Base-by-base conservation (phyloP, 92 coral and sea anemone species). In the Umimayanthus kanabou region DNA sequence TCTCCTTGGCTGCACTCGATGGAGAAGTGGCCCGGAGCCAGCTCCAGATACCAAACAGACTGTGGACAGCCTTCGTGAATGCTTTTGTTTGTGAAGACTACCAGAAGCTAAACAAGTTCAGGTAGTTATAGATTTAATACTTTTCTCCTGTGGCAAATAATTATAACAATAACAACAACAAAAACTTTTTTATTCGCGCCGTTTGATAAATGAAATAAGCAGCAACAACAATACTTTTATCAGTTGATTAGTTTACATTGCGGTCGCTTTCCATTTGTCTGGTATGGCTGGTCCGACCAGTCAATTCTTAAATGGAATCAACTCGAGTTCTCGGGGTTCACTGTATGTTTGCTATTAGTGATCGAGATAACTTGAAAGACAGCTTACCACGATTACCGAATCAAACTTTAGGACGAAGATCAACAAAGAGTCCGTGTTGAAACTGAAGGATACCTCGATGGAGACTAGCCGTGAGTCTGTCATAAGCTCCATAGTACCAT, bases 81-180 rank as follows among this genome's bases (percentile, higher is more conserved):
- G 75, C 86, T 45, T 82, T 82, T 69, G 86, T 82, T 22, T 69
- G 76, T 42, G 86, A 47, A 42, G 86, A 82, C 8, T 82, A 82
- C 53, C 73, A 43, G 73, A 82, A 82, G 37, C 76, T 82, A 43
- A 65, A 82, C 75, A 33, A 82, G 9, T 26, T 82, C 86, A 82
- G 86, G 86, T 82, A 66, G 37, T 4, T 14, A 81, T 1, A 5
- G 2, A 0, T 71, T 26, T 71, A 18, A 26, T 26, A 71, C 39
- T 71, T 71, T 26, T 71, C 20, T 28, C 18, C 3, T 33, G 37
- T 33, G 37, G 37, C 37, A 33, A 33, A 33, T 33, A 33, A 33
- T 33, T 33, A 33, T 33, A 33, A 33, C 37, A 33, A 33, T 33
- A 33, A 33, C 37, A 33, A 33, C 37, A 33, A 33, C 37, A 33